Base-by-base conservation (phyloP, 1,140 invertebrate genomes). In the Antheraea mylitta region DNA sequence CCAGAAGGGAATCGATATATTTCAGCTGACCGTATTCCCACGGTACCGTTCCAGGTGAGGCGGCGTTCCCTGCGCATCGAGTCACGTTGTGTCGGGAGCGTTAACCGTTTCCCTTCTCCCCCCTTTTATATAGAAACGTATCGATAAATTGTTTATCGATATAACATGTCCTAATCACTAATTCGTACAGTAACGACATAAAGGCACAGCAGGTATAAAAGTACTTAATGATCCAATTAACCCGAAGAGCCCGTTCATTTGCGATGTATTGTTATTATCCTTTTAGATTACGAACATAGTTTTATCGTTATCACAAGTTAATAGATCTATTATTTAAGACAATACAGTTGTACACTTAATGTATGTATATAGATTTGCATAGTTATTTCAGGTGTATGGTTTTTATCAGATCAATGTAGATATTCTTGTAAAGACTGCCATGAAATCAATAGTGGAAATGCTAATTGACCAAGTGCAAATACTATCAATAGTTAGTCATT, bases 151-250 rank as follows among this genome's bases (percentile, higher is more conserved):
- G 13, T 53, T 53, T 53, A n/a, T 53, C 45, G 45, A 53, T 16
- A 53, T 53, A 9, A n/a, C 45, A 16, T 16, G 45, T n/a, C 13
- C 45, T 6, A 9, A 6, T 53, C 45, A 53, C 45, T 53, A 53
- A 53, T 53, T 53, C 45, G 10, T 13, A 53, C 45, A 71, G 60
- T 68, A 70, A 64, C 18, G 11, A 48, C 38, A 67, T 72, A 68
- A 48, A 53, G 70, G 62, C 58, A 53, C 16, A 53, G 45, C 45
- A 70, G 68, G 66, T 63, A 64, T 69, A 69, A 74, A 74, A 75
- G 68, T 65, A 53, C 62, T 48, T 70, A 70, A 69, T 42, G 62
- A 63, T 53, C 70, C 68, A 72, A 72, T 72, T 72, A 72, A 69
- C 66, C 63, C 60, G 18, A 61, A 42, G 30, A 11, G 22, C 16